Evolutionary conservation across 1,140 invertebrate genomes (phyloP), one percentile per base, ranked within the genome.

Genomic region (Drosophila pallidifrons): DNA sequence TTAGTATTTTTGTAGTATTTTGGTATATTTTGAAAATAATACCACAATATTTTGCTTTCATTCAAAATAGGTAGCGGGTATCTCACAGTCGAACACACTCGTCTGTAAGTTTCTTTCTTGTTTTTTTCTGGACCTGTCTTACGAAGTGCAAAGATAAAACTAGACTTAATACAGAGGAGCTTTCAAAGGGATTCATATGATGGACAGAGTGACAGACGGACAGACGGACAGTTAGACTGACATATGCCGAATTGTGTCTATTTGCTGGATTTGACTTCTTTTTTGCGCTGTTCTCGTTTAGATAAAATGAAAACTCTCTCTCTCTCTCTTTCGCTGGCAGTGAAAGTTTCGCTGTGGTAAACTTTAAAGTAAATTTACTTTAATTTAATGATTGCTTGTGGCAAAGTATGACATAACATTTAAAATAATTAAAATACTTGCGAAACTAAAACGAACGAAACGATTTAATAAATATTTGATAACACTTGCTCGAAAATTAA

Each of bases 191-290:
- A 32, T 52, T 52, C 28, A 32, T 1, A 52, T 1, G 32, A 49
- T 1, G 6, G 16, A 28, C 16, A 7, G 47, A 58, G 1, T 58
- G 55, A 43, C 41, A 57, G 8, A 5, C 2, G 2, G 54, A 43
- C 41, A 20, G 8, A 11, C 2, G 1, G 16, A 49, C 59, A 32
- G 13, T 25, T 25, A 16, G 13, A 16, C 20, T 45, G 28, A 15
- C 52, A 47, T 67, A 49, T 32, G 46, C 7, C 51, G 11, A 38
- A 71, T 67, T 77, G 49, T 81, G 73, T 77, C 57, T 77, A 61
- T 81, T 81, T 81, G 49, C 61, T 72, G 52, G 45, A 76, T 58
- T 73, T 81, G 77, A 55, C 15, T 81, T 73, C 80, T 71, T 71
- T 25, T 25, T 25, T 25, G 20, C 47, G 28, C 65, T 20, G 13